Conservation (phyloP, 2,888 invertebrate species). For the Noctua janthina region DNA sequence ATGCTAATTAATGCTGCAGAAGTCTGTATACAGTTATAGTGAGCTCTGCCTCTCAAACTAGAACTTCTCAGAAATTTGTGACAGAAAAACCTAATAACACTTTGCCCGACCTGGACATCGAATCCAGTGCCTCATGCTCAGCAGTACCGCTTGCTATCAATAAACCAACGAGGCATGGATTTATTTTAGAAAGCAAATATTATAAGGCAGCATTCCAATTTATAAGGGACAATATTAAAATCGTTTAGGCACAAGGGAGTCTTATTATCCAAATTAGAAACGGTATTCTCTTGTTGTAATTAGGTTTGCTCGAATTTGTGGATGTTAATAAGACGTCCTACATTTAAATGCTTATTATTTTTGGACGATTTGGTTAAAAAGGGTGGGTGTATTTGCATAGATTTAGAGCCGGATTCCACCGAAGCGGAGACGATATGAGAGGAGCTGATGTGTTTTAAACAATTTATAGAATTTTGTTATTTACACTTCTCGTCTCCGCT, state of each 20-base stretch:
- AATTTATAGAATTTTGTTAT: too few species aligned
- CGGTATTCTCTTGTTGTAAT: slow-evolving; percentile 44
- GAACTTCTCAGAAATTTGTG: neutral
- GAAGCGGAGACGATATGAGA: too few species aligned
- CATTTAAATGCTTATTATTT: slow-evolving; percentile 29
- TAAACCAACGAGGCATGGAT: neutral
- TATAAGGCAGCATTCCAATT: slow-evolving; percentile 30
- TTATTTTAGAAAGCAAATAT: slow-evolving; percentile 34
- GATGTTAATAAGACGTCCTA: slow-evolving; percentile 35
- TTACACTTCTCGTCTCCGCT: too few species aligned
- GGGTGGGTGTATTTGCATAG: neutral
- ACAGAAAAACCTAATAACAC: neutral
- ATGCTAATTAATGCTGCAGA: too few species aligned
- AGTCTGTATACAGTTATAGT: too few species aligned
- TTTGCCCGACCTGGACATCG: too few species aligned
- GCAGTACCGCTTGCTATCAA: neutral
- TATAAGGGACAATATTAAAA: slow-evolving; percentile 51
- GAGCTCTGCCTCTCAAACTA: too few species aligned
- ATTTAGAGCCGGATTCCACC: neutral
- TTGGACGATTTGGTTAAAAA: neutral
- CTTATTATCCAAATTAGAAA: slow-evolving; percentile 50
- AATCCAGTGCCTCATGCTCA: neutral
- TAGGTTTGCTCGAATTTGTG: slow-evolving; percentile 50
- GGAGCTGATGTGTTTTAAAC: too few species aligned
- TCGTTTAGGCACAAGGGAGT: slow-evolving; percentile 39